phyloP scores from a whole-genome alignment of 92 coral and sea anemone species.

The Palythoa grandis region DNA sequence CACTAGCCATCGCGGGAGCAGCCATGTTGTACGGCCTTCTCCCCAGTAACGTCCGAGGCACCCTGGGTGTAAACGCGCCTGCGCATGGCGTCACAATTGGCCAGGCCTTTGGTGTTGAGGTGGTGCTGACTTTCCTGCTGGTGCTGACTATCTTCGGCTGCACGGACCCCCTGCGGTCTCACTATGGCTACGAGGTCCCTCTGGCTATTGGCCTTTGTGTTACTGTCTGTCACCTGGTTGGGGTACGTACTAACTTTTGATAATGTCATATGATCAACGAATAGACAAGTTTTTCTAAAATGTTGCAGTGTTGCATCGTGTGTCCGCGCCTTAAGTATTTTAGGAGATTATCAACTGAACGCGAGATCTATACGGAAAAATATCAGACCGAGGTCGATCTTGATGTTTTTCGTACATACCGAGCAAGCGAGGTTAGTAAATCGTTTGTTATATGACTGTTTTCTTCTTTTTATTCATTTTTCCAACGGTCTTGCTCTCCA shows the following conservation, averaged over 20 bases:
- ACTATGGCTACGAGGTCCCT: constrained; percentile 92
- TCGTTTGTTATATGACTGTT: no score
- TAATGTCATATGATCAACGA: not conserved
- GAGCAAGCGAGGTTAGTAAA: no score
- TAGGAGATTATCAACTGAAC: no score
- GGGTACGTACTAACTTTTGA: constrained; percentile 62
- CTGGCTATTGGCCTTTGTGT: constrained; percentile 91
- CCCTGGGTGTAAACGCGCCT: constrained; percentile 80
- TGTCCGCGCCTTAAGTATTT: no score
- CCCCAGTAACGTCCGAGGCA: constrained; percentile 80
- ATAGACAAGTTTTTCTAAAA: no score
- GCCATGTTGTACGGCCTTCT: constrained; percentile 83
- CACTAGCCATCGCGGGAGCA: constrained; percentile 62
- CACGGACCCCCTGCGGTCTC: constrained; percentile 80
- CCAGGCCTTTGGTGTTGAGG: constrained; percentile 92
- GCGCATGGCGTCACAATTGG: constrained; percentile 77
- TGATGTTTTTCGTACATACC: no score
- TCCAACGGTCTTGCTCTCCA: no score
- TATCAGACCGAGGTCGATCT: no score
- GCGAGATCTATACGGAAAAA: no score
- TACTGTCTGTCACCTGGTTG: constrained; percentile 85
- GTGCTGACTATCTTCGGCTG: constrained; percentile 90
- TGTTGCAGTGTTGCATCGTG: no score
- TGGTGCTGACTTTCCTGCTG: constrained; percentile 83
- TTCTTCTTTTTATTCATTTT: no score